phyloP scores from a whole-genome alignment of 2,797 vertebrate species.

The Lutjanus argentimaculatus region DNA sequence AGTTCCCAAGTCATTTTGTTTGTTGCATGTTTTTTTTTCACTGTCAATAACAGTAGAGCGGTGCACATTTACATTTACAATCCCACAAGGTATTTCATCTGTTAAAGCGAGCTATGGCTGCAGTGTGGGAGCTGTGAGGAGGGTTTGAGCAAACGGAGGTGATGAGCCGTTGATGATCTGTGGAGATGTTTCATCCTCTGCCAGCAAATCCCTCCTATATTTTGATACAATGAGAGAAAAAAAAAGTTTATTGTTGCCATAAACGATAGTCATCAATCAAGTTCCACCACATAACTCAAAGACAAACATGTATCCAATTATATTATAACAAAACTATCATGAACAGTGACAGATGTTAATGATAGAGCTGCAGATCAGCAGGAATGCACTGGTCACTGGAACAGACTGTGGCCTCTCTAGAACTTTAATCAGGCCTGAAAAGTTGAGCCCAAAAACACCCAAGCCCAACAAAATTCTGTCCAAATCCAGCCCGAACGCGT shows the following conservation, averaged over 20 bases:
- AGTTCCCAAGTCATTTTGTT: not conserved
- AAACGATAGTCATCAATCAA: conserved; percentile 7
- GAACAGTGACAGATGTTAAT: not conserved
- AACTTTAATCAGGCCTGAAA: too few relatives aligned
- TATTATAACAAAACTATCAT: not conserved
- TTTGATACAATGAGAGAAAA: not conserved
- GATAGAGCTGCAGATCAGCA: not conserved
- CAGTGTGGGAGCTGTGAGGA: conserved; percentile 10
- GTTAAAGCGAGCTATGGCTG: not conserved
- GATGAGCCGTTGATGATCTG: conserved; percentile 14
- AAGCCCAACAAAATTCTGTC: too few relatives aligned
- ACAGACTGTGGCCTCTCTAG: too few relatives aligned
- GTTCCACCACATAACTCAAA: not conserved
- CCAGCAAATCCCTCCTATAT: not conserved
- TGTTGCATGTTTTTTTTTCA: not conserved
- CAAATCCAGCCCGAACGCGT: too few relatives aligned
- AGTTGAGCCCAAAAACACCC: too few relatives aligned
- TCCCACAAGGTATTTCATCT: not conserved
- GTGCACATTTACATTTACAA: conserved; percentile 11
- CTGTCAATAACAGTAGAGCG: not conserved
- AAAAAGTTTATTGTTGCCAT: not conserved
- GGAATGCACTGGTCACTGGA: too few relatives aligned
- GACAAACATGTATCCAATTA: not conserved
- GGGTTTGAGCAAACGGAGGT: conserved; percentile 8
- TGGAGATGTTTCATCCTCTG: not conserved